Base-by-base conservation (phyloP, 2,113 vertebrate species). In the Tretioscincus oriximinensis region DNA sequence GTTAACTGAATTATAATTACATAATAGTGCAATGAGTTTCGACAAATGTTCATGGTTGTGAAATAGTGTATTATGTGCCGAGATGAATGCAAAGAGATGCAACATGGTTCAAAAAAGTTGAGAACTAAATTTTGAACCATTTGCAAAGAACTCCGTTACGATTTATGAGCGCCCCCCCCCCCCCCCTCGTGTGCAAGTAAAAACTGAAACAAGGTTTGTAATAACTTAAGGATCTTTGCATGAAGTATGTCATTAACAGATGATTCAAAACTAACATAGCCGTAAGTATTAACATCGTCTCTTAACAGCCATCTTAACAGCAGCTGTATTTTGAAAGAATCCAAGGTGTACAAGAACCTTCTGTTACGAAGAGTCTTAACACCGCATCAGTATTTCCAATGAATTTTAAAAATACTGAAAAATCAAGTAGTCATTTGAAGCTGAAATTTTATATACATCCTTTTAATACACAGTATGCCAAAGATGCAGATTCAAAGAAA, bases 1-100 rank as follows among this genome's bases (percentile, higher is more conserved):
- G 92, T 96, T 88, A 91, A 94, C 93, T 91, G 88, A 95, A 90
- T 91, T 92, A 90, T 93, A 94, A 90, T 95, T 95, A 95, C 92
- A 94, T 95, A 95, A 94, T 94, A 95, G 93, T 88, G 90, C 54
- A 92, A 92, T 94, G 91, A 83, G 91, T 93, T 94, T 95, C 90
- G 93, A 93, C 85, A 92, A 91, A 93, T 90, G 90, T 93, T 89
- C 84, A 88, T 93, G 92, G 92, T 92, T 91, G 90, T 90, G 93
- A 93, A 92, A 94, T 94, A 95, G 93, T 94, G 94, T 90, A 90
- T 91, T 92, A 88, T 92, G 86, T 86, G 80, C n/a, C 86, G 93
- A 95, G 94, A 95, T 94, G 94, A 95, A 92, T 86, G 81, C 85
- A 80, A 85, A 87, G 85, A 83, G 83, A 94, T 81, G 92, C 86